phyloP scores from a whole-genome alignment of 2,797 vertebrate genomes.

The Amazonetta brasiliensis region DNA sequence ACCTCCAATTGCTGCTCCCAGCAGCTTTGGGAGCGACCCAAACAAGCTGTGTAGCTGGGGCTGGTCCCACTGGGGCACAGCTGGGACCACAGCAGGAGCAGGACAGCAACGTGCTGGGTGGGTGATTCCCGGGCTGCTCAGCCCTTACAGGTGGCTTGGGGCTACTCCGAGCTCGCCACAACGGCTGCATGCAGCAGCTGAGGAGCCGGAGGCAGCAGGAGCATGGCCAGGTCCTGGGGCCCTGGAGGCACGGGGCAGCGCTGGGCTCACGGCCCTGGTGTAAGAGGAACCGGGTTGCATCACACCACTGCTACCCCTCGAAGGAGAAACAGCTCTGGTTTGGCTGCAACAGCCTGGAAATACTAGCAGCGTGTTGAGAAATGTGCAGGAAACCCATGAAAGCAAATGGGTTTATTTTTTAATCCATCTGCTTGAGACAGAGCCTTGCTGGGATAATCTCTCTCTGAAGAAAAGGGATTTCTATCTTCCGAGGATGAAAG shows the following conservation, averaged over 20 bases:
- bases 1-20: rapidly evolving
- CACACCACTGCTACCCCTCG: neutral
- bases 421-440: neutral
- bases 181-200: neutral
- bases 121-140: rapidly evolving
- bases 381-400: rapidly evolving
- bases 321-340: neutral
- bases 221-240: neutral
- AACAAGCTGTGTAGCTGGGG: neutral
- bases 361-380: neutral
- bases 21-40: rapidly evolving
- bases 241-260: too few relatives aligned
- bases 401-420: neutral
- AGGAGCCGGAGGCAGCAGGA: neutral
- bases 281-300: too few relatives aligned
- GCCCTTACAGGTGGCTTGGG: neutral
- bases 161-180: too few relatives aligned
- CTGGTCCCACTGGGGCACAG: neutral
- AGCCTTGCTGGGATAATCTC: neutral
- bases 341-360: neutral
- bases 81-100: neutral
- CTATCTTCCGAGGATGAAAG: neutral
- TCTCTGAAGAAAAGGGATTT: neutral
- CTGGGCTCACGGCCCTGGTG: neutral
- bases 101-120: rapidly evolving